These are phyloP conservation scores for Lutjanus argentimaculatus DNA, from an alignment of 2,797 vertebrate species.

Conservation along the genomic window DNA sequence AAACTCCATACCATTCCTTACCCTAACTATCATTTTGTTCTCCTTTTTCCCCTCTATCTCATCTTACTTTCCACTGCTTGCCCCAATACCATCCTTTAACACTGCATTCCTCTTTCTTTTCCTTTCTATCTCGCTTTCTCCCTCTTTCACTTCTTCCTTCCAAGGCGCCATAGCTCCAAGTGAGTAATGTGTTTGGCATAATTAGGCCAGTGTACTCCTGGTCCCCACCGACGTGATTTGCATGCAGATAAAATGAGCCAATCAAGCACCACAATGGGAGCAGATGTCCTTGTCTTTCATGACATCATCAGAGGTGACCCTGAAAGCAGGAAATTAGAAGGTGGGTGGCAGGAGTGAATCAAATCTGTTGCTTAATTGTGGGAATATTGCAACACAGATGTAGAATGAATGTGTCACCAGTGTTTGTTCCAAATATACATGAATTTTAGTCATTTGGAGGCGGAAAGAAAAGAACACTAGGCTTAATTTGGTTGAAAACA, in stretches of 20 bases:
- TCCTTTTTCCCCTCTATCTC: slow-evolving; percentile 21
- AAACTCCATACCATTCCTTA: slow-evolving; percentile 40
- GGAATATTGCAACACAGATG: slow-evolving; percentile 23
- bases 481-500: neutral
- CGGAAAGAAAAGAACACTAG: neutral
- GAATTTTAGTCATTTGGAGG: neutral
- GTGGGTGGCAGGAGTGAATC: slow-evolving; percentile 35
- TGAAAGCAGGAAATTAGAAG: slow-evolving; percentile 63
- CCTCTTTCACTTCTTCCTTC: slow-evolving; percentile 41
- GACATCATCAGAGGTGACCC: slow-evolving; percentile 81
- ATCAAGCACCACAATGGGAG: slow-evolving; percentile 67
- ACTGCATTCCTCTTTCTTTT: slow-evolving; percentile 18
- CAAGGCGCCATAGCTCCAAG: slow-evolving; percentile 47
- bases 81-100: slow-evolving; percentile 28
- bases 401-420: neutral
- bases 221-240: slow-evolving; percentile 70
- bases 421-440: neutral
- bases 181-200: slow-evolving; percentile 78
- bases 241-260: slow-evolving; percentile 73
- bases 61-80: slow-evolving; percentile 44
- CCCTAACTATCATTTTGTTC: slow-evolving; percentile 53
- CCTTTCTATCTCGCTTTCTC: slow-evolving; percentile 36
- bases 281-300: slow-evolving; percentile 77
- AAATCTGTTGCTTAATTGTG: slow-evolving; percentile 38
- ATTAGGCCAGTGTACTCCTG: slow-evolving; percentile 74